Evolutionary conservation across 2,797 vertebrate genomes (phyloP), one percentile per base, ranked within the genome.

Genomic region (Bovichtus diacanthus): DNA sequence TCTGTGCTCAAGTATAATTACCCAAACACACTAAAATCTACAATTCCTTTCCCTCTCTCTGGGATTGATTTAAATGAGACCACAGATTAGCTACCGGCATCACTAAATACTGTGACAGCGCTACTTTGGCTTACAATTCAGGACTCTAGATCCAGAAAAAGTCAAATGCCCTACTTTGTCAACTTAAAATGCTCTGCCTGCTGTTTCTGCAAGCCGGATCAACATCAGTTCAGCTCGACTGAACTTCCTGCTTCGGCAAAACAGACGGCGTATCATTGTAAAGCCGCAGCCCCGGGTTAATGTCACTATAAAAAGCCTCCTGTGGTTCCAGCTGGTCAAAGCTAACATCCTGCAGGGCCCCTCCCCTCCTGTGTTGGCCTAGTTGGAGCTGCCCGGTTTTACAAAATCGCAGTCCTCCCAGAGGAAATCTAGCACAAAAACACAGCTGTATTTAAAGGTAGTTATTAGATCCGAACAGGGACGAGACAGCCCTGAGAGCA

Each of bases 251-350:
- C 51, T 74, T 63, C 7, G 3, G 60, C 7, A 0, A 61, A 87
- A 83, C 78, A 74, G 62, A 79, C 60, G 23, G 34, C 1, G 60
- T 63, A 60, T 72, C 75, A 12, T 39, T 70, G 66, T 25, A 25
- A 79, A 80, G 71, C 80, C 19, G 2, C 67, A 47, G 70, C 71
- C 46, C 3, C 19, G 21, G 78, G 69, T 81, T 78, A 89, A 89
- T 78, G 84, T 88, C 81, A 82, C 85, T 86, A 85, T 88, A 85
- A 86, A 91, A 90, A 90, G 76, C 47, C 44, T 83, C 80, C 81
- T 76, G 81, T 6, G 62, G 82, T 88, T 78, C 66, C 50, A 67
- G 38, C 63, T 9, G 18, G 80, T 80, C 73, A 84, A 76, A 82
- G 79, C 80, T 76, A 84, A 87, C 83, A 90, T 88, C 86, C 86